A percentile compares a stretch with the other conserved stretches of the same genome.
These are phyloP conservation scores for Apantesis nais DNA, from an alignment of 2,888 invertebrate species.

Conservation along the genomic window DNA sequence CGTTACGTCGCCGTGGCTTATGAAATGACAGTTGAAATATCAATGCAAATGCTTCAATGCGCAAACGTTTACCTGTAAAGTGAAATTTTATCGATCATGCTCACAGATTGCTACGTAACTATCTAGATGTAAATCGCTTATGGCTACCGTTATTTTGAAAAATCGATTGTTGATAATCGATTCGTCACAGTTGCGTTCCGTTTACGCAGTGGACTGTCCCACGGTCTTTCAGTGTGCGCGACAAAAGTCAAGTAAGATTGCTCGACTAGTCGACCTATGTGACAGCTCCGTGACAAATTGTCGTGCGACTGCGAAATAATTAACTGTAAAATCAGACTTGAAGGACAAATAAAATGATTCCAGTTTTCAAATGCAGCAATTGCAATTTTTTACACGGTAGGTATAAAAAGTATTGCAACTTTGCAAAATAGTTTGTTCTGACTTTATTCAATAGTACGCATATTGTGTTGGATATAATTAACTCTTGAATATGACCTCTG, in stretches of 20 bases:
- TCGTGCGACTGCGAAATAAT: slow-evolving; percentile 65
- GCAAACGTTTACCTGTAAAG: slow-evolving; percentile 79
- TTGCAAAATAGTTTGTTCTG: neutral
- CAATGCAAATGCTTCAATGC: slow-evolving; percentile 67
- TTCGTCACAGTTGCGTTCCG: slow-evolving; percentile 79
- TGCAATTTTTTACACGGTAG: slow-evolving; percentile 40
- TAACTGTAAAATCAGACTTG: slow-evolving; percentile 70
- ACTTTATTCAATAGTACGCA: neutral
- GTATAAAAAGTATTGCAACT: neutral
- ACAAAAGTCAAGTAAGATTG: slow-evolving; percentile 48
- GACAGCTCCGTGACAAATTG: slow-evolving; percentile 62
- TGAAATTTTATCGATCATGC: slow-evolving; percentile 83
- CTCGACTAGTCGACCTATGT: slow-evolving; percentile 51
- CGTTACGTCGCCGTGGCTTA: slow-evolving; percentile 76
- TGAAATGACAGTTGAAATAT: slow-evolving; percentile 78
- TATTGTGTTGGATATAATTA: neutral
- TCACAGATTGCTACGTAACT: slow-evolving; percentile 80
- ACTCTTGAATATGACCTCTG: neutral
- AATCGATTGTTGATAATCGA: slow-evolving; percentile 81
- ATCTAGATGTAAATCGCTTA: slow-evolving; percentile 82
- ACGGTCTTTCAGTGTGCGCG: slow-evolving; percentile 66
- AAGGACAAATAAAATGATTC: slow-evolving; percentile 66
- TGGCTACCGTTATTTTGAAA: slow-evolving; percentile 82
- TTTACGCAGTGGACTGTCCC: slow-evolving; percentile 77
- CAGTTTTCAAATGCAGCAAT: slow-evolving; percentile 42